Percentiles rank a stretch among this genome's conserved stretches.
These are phyloP conservation scores for Linepithema humile DNA, from an alignment of 1,140 invertebrate genomes.

Conservation along the genomic window DNA sequence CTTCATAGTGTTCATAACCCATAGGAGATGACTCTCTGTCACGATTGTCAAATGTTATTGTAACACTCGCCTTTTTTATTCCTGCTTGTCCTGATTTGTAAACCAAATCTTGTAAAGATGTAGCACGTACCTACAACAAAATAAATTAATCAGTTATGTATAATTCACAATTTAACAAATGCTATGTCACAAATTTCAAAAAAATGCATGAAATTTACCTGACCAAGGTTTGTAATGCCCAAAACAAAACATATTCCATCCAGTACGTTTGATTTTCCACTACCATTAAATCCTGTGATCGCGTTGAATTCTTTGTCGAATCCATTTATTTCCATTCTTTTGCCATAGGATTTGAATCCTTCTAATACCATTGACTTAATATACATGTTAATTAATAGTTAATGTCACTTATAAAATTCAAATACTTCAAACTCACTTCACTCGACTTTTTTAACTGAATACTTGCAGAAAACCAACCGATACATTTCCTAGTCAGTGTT, in stretches of 20 bases:
- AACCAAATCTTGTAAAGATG: constrained; percentile 96
- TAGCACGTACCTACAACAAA: constrained; percentile 91
- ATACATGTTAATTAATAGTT: constrained; percentile 88
- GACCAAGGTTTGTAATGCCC: constrained; percentile 96
- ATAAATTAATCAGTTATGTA: neutral
- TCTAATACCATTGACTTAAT: constrained; percentile 98
- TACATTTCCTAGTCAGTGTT: too few relatives aligned
- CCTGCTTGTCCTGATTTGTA: constrained; percentile 99
- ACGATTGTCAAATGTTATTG: constrained; percentile 97
- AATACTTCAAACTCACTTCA: neutral
- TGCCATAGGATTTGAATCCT: constrained; percentile 99
- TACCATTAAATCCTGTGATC: constrained; percentile 99
- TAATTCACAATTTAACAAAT: neutral
- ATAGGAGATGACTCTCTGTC: constrained; percentile 94
- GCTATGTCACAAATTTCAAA: neutral
- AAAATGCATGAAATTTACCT: constrained; percentile 86
- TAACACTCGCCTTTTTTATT: constrained; percentile 97
- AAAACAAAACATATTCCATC: constrained; percentile 99
- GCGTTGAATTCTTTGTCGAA: constrained; percentile 99
- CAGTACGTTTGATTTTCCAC: constrained; percentile 99
- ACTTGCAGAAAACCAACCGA: neutral
- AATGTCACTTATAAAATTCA: neutral
- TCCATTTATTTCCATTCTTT: constrained; percentile 95
- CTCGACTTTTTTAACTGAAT: neutral
- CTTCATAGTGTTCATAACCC: constrained; percentile 96